These are phyloP conservation scores for Mola mola DNA, from an alignment of 2,113 vertebrate genomes.

Conservation along the genomic window DNA sequence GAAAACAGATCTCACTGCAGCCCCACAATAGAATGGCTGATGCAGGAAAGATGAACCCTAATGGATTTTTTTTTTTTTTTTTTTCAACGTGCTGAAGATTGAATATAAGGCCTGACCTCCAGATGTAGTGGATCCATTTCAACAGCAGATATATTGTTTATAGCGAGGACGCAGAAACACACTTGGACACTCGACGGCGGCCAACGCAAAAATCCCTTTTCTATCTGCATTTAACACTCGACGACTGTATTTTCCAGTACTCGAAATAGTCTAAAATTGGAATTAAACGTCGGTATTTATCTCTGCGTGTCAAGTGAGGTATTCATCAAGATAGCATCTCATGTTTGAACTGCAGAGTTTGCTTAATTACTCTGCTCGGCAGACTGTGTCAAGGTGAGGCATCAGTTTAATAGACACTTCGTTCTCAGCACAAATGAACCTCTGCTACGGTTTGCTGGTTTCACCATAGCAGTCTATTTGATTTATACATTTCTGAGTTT, in stretches of 20 bases:
- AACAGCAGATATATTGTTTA: constrained; percentile 79
- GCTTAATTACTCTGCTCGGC: constrained; percentile 80
- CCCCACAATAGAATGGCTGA: constrained; percentile 83
- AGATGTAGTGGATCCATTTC: constrained; percentile 84
- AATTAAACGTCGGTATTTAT: constrained; percentile 69
- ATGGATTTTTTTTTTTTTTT: constrained; percentile 83
- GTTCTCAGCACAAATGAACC: constrained; percentile 74
- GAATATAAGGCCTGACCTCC: constrained; percentile 85
- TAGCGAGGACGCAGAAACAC: constrained; percentile 65
- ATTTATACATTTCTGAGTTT: constrained; percentile 70
- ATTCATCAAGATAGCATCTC: constrained; percentile 73
- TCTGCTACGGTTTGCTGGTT: constrained; percentile 73
- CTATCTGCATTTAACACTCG: constrained; percentile 1
- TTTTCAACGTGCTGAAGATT: constrained; percentile 82
- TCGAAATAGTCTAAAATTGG: constrained; percentile 37
- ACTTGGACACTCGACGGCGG: constrained; percentile 40
- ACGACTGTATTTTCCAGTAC: constrained; percentile 19
- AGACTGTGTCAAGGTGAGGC: constrained; percentile 79
- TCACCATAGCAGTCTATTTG: constrained; percentile 68
- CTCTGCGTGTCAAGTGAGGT: constrained; percentile 67
- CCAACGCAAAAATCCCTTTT: constrained; percentile 9
- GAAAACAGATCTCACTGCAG: constrained; percentile 85
- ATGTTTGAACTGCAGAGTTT: constrained; percentile 76
- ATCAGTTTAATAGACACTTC: constrained; percentile 75
- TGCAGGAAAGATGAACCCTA: constrained; percentile 86